phyloP scores from a whole-genome alignment of 1,140 invertebrate species.

The Meteorus sp. region DNA sequence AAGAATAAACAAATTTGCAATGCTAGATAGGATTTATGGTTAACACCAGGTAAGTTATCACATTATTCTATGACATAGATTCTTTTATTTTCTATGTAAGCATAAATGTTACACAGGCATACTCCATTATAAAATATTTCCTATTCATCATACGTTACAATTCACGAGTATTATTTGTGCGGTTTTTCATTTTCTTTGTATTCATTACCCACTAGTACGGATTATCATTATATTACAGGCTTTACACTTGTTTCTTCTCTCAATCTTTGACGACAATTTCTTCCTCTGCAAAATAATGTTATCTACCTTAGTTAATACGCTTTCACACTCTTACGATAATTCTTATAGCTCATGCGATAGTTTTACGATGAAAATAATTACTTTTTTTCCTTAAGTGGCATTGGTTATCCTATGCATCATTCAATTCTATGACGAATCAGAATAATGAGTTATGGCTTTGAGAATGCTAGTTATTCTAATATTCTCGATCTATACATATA shows the following conservation, averaged over 20 bases:
- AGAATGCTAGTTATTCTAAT: no score
- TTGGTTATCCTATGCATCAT: not conserved
- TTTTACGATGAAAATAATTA: slow-evolving; percentile 14
- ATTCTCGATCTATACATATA: slow-evolving; percentile 6
- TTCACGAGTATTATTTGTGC: no score
- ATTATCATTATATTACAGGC: slow-evolving; percentile 5
- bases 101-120: slow-evolving; percentile 49
- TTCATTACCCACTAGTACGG: not conserved
- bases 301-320: not conserved
- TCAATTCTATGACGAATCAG: slow-evolving; percentile 16
- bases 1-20: not conserved
- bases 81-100: slow-evolving; percentile 51
- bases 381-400: not conserved
- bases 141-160: slow-evolving; percentile 1
- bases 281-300: no score
- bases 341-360: not conserved
- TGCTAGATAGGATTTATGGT: no score
- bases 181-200: no score
- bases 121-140: slow-evolving; percentile 53
- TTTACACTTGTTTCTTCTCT: slow-evolving; percentile 4
- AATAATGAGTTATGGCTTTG: not conserved
- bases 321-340: no score
- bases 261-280: not conserved
- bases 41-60: no score
- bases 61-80: slow-evolving; percentile 47